Evolutionary conservation across 2,797 vertebrate species (phyloP), one percentile per base, ranked within the genome.

Genomic region (Siniperca obscura): DNA sequence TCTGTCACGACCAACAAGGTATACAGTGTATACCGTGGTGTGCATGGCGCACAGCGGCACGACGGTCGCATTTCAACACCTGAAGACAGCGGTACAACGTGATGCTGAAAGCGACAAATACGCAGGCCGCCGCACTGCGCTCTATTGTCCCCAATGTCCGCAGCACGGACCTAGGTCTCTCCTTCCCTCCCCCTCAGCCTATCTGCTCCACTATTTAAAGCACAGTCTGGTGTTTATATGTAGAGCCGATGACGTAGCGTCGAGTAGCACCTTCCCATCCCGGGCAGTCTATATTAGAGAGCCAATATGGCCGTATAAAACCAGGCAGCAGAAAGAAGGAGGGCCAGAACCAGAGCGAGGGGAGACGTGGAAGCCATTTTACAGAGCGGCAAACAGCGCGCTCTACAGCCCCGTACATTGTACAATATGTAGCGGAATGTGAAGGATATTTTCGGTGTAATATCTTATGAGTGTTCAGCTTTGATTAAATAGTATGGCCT

Each of bases 201-300:
- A 85, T 81, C 92, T 84, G 91, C 91, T 96, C 96, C 96, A 96
- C 97, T 94, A 97, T 98, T 98, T 98, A 98, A 98, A 97, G 97
- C 96, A 85, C 96, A 90, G 96, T 95, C 95, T 95, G 96, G 95
- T 95, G 97, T 97, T 98, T 98, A 98, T 98, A 98, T 97, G 97
- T 95, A 94, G 96, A 96, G 96, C 94, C 96, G 95, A 84, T 98
- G 98, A 99, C 98, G 98, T 98, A 97, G 96, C 95, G 95, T 93
- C 94, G 96, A 95, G 96, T 96, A 97, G 96, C 97, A 97, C 98
- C 97, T 96, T 98, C 98, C 98, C 97, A 98, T 98, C 96, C 95
- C 97, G 93, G 96, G 92, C 97, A 96, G 97, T 97, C 97, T 98
- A 98, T 98, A 98, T 98, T 98, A 98, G 97, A 97, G 96, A 96